These are phyloP conservation scores for Sebastes minor DNA, from an alignment of 2,797 vertebrate species.

Conservation along the genomic window DNA sequence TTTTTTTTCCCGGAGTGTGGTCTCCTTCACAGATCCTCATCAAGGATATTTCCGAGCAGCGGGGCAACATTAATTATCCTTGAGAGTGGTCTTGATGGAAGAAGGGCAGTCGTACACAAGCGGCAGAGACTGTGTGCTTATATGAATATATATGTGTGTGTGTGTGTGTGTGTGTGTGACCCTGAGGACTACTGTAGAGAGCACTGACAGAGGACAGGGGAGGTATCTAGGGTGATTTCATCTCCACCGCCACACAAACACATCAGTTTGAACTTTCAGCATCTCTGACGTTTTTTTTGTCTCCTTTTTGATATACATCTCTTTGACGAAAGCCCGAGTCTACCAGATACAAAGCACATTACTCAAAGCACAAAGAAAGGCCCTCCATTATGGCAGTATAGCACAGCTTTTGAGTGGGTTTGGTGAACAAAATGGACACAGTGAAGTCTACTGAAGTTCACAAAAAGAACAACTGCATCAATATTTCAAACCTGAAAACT, in stretches of 20 bases:
- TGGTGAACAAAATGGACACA: conserved; percentile 41
- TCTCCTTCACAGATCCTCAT: conserved; percentile 63
- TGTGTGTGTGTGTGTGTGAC: conserved; percentile 10
- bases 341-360: conserved; percentile 32
- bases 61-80: conserved; percentile 55
- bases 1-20: conserved; percentile 27
- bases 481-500: conserved; percentile 57
- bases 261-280: background rate
- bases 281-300: conserved; percentile 20
- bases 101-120: conserved; percentile 14
- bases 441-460: conserved; percentile 33
- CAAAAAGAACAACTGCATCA: conserved; percentile 32
- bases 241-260: conserved; percentile 4
- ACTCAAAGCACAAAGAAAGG: conserved; percentile 33
- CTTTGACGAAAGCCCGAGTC: background rate
- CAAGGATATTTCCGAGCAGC: conserved; percentile 60
- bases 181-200: background rate
- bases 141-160: conserved; percentile 4
- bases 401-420: conserved; percentile 21
- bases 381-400: conserved; percentile 9
- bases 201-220: background rate
- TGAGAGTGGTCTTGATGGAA: conserved; percentile 38
- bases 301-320: conserved; percentile 14
- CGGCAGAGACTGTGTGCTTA: background rate
- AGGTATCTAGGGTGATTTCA: background rate